Percentiles rank a stretch among this genome's conserved stretches.
These are phyloP conservation scores for Rhinolophus sinicus DNA, from an alignment of 2,113 vertebrate species.

Conservation along the genomic window DNA sequence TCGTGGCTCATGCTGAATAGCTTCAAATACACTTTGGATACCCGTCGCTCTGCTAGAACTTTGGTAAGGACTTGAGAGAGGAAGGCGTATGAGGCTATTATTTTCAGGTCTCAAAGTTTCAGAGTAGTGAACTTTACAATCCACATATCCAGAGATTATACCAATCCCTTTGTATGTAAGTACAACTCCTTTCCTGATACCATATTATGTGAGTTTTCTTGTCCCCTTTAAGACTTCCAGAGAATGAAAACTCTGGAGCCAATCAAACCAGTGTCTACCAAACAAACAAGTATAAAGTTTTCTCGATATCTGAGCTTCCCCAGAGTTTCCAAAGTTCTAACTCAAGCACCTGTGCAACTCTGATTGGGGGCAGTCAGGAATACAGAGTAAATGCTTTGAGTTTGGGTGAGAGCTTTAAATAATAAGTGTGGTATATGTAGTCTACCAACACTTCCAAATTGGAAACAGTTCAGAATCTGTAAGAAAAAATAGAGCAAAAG, in stretches of 20 bases:
- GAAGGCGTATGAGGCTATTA: neutral
- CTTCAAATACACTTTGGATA: neutral
- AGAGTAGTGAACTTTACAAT: neutral
- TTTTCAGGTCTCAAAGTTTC: constrained; percentile 29
- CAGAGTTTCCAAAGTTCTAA: constrained; percentile 25
- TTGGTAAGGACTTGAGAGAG: neutral
- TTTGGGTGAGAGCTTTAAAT: neutral
- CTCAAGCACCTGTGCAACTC: neutral
- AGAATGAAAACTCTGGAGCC: constrained; percentile 11
- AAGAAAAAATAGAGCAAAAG: constrained; percentile 22
- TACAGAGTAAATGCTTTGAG: neutral
- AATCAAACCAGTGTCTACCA: constrained; percentile 30
- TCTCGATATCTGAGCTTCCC: neutral
- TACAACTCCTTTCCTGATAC: neutral
- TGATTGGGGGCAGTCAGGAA: neutral
- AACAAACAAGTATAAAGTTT: constrained; percentile 28
- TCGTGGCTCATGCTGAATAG: neutral
- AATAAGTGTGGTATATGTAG: neutral
- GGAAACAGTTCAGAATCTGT: neutral
- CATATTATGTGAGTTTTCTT: neutral
- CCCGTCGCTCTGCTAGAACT: neutral
- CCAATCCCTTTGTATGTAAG: neutral
- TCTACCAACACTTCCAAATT: neutral
- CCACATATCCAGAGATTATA: neutral
- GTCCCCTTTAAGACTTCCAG: neutral